These are phyloP conservation scores for Dinoponera quadriceps DNA, from an alignment of 1,140 invertebrate species.

Conservation along the genomic window DNA sequence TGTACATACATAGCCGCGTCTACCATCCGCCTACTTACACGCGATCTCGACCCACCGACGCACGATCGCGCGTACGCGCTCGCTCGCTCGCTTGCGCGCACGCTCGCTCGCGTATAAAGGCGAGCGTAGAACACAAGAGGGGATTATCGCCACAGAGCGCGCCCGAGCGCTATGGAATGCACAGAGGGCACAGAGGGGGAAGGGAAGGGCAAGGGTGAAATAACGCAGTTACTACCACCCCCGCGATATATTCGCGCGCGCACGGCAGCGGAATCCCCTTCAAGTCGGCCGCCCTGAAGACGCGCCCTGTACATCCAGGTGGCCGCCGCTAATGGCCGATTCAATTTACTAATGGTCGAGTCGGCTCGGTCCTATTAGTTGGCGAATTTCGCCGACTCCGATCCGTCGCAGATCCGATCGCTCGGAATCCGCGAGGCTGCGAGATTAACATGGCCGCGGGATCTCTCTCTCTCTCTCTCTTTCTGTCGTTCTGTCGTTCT, in stretches of 20 bases:
- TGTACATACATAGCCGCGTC: constrained; percentile 30
- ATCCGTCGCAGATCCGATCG: constrained; percentile 36
- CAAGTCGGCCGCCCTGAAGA: constrained; percentile 48
- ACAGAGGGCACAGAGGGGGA: background rate
- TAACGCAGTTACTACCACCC: background rate
- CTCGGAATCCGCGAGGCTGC: constrained; percentile 25
- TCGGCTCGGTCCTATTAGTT: constrained; percentile 46
- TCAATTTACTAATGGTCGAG: constrained; percentile 56
- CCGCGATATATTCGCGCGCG: background rate
- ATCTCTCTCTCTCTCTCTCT: too few relatives aligned
- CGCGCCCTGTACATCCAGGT: constrained; percentile 7
- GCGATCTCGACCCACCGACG: constrained; percentile 13
- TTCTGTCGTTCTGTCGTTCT: background rate
- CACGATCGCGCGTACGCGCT: constrained; percentile 16
- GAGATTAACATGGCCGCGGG: constrained; percentile 16
- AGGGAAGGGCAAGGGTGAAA: background rate
- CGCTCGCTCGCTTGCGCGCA: background rate
- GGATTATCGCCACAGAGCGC: constrained; percentile 27
- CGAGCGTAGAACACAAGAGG: constrained; percentile 15
- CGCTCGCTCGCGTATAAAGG: constrained; percentile 10
- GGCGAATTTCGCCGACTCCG: constrained; percentile 37
- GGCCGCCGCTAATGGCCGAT: constrained; percentile 42
- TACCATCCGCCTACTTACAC: constrained; percentile 8
- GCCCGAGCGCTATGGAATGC: constrained; percentile 22
- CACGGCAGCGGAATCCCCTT: constrained; percentile 33